These are phyloP conservation scores for Serilophus lunatus DNA, from an alignment of 2,113 vertebrate genomes.

Conservation along the genomic window DNA sequence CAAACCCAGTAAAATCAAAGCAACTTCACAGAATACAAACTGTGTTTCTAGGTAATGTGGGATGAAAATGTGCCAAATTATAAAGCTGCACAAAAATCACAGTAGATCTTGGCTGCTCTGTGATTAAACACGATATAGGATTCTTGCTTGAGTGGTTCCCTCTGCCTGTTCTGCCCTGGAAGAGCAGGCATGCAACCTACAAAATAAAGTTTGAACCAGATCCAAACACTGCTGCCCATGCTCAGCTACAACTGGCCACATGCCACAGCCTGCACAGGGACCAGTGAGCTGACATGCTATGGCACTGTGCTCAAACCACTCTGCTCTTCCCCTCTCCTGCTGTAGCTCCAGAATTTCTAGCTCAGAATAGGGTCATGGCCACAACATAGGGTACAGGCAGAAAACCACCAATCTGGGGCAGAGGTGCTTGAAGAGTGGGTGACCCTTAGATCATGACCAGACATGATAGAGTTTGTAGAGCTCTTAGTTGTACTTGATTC, in stretches of 20 bases:
- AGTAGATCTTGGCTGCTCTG: background rate
- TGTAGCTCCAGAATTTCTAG: background rate
- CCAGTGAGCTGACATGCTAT: background rate
- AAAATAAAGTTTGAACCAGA: background rate
- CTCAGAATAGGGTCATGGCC: background rate
- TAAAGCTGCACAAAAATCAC: background rate
- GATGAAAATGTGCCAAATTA: background rate
- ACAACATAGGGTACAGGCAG: background rate
- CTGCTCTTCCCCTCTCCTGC: background rate
- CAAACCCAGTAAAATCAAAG: background rate
- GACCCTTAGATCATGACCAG: rapidly evolving
- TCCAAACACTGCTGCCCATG: background rate
- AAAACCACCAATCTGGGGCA: background rate
- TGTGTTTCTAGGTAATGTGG: background rate
- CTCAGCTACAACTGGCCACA: rapidly evolving
- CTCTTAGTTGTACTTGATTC: background rate
- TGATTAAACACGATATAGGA: background rate
- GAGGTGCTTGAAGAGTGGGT: background rate
- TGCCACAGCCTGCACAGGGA: background rate
- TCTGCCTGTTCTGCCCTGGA: background rate
- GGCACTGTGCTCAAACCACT: background rate
- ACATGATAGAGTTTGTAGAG: background rate
- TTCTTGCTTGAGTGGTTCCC: background rate
- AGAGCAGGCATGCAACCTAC: background rate
- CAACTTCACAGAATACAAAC: background rate